Evolutionary conservation across 2,888 invertebrate species (phyloP), one percentile per base, ranked within the genome.

Genomic region (Pilophorus perplexus): DNA sequence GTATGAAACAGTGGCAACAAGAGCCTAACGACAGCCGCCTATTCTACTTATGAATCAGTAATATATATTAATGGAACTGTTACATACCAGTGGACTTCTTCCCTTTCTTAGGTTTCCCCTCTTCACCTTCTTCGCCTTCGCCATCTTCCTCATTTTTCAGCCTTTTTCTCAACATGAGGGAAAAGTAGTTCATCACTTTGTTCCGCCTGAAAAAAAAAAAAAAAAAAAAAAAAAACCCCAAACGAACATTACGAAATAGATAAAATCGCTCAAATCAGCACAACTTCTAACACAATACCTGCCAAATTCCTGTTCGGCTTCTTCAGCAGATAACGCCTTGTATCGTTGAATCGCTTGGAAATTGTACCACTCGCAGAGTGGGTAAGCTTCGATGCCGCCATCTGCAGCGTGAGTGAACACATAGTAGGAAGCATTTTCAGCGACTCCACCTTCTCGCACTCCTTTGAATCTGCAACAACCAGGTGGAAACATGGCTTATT

Each of bases 221-320:
- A 33, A 6, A n/a, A n/a, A n/a, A n/a, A n/a, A n/a, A n/a, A n/a
- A n/a, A n/a, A n/a, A n/a, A n/a, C n/a, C n/a, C n/a, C n/a, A n/a
- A n/a, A n/a, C n/a, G n/a, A n/a, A n/a, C n/a, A n/a, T n/a, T n/a
- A n/a, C n/a, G n/a, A n/a, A n/a, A n/a, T n/a, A n/a, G n/a, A n/a
- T n/a, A 33, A 12, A 33, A 12, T 33, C 6, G 33, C 33, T 33
- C 33, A 12, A 33, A 33, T 33, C 33, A 8, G 6, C 33, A 33
- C n/a, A n/a, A n/a, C n/a, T n/a, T n/a, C n/a, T n/a, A n/a, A n/a
- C n/a, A n/a, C n/a, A n/a, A n/a, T 73, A 84, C 87, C 84, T 87
- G 71, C 88, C 92, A 78, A 96, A 99, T 76, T 97, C 94, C 74
- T 94, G 89, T 75, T 99, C 99, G 0, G 99, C 99, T 78, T 99